Base-by-base conservation (phyloP, 2,888 invertebrate species). In the Phasia obesa region DNA sequence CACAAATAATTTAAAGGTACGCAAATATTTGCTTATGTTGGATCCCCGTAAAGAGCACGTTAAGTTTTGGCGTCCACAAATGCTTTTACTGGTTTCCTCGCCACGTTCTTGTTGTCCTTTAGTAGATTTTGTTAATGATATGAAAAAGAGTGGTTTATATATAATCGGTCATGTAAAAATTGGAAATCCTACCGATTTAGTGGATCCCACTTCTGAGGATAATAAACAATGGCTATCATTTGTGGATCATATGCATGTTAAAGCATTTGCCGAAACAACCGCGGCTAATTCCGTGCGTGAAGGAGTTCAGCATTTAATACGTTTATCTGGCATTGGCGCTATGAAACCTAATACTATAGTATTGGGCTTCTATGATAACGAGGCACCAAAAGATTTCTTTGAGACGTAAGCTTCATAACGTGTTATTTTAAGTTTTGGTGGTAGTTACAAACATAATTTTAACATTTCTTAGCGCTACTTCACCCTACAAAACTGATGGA, bases 281-380 rank as follows among this genome's bases (percentile, higher is more conserved):
- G 93, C 98, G 11, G 96, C 98, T 0, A 93, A 93, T 75, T 94
- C 95, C 0, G 95, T 99, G 0, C 93, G 98, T 0, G 95, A 96
- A 86, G 99, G 99, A 2, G 94, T 99, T 53, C 97, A 97, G 80
- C 99, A 99, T 92, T 93, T 99, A 84, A 94, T 97, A 62, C 93
- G 98, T 35, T 92, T 99, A 80, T 95, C 98, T 0, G 99, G 99
- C 3, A 94, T 99, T 89, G 99, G 99, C 0, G 99, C 99, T 15
- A 99, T 99, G 99, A 99, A 99, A 90, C 99, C 99, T 0, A 99
- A 99, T 90, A 99, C 99, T 0, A 97, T 99, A 78, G 94, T 99
- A 42, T 92, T 99, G 57, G 99, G 99, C 19, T 99, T 98, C 92
- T 94, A 97, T 85, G 99, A 99, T 89, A 93, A 94, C 25, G 93